Base-by-base conservation (phyloP, 2,797 vertebrate species). In the Anabacerthia variegaticeps region DNA sequence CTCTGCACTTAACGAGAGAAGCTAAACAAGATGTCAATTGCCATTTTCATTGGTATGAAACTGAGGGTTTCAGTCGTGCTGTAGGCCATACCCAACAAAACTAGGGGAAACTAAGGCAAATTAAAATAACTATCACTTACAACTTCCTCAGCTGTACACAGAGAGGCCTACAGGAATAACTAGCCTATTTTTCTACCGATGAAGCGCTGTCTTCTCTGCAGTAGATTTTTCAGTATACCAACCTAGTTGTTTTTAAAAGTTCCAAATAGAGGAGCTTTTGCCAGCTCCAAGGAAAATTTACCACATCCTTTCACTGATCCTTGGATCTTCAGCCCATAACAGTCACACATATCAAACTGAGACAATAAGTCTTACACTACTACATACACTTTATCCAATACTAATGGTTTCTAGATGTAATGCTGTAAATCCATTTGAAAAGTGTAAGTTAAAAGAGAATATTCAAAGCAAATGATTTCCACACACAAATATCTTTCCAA, bases 281-380 rank as follows among this genome's bases (percentile, higher is more conserved):
- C 89, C 68, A 96, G n/a, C 55, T 91, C 54, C 44, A 74, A 74
- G 78, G 68, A 93, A 95, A 95, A 94, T 66, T 74, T 52, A 96
- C 95, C 87, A 96, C 79, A 89, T 92, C 89, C 91, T 87, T 91
- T 87, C 52, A 58, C 58, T 85, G 54, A 43, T 72, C 34, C 78
- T 94, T 91, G 82, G 62, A 93, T 88, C 81, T 80, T 89, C 75
- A 68, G 68, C 78, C 81, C 85, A 49, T 51, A 74, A 71, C 41
- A 82, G 58, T 89, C 85, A 95, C 46, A 80, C 20, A 54, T 3
- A 55, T 21, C 24, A 36, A 96, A 93, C 43, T 3, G 9, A 77
- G 92, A 39, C 85, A 83, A 46, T 41, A 56, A 54, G 26, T 55
- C 85, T 92, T 86, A 95, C 30, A 20, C 30, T 55, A 46, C 73